A percentile compares a stretch with the other conserved stretches of the same genome.
Conservation (phyloP, 2,797 vertebrate genomes). For the Selene dorsalis region DNA sequence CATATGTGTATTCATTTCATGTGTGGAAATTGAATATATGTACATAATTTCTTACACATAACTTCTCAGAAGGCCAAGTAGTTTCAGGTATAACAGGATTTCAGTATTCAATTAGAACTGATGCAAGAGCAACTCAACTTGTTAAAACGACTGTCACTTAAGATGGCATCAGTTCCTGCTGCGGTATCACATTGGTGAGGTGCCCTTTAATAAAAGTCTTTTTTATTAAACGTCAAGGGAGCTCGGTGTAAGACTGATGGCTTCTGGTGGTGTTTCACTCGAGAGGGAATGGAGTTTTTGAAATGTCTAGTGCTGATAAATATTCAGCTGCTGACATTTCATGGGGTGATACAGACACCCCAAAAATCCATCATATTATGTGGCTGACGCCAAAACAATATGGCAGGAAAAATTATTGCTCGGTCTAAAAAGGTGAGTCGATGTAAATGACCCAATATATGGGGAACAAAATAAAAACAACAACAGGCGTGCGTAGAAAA, state of each 20-base stretch:
- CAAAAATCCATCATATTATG: conserved; percentile 45
- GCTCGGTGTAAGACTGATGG: conserved; percentile 54
- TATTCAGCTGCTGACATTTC: conserved; percentile 70
- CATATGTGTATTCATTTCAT: too few relatives aligned
- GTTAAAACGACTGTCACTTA: not conserved
- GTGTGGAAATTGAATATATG: not conserved
- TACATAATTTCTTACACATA: not conserved
- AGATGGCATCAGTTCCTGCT: not conserved
- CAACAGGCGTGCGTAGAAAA: conserved; percentile 5
- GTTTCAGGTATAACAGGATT: not conserved
- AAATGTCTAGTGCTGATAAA: conserved; percentile 52
- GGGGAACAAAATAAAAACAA: conserved; percentile 10
- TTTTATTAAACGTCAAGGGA: conserved; percentile 45
- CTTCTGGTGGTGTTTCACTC: conserved; percentile 24
- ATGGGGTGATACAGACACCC: conserved; percentile 24
- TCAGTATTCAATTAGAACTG: conserved; percentile 5
- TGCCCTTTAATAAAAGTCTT: conserved; percentile 48
- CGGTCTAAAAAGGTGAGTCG: conserved; percentile 12
- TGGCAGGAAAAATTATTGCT: conserved; percentile 21
- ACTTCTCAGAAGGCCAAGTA: conserved; percentile 7
- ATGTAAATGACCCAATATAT: conserved; percentile 9
- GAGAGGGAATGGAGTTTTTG: conserved; percentile 30
- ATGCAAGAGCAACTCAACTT: not conserved
- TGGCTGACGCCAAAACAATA: conserved; percentile 38
- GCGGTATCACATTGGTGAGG: not conserved